Conservation (phyloP, 2,888 invertebrate genomes). For the Meta bourneti region DNA sequence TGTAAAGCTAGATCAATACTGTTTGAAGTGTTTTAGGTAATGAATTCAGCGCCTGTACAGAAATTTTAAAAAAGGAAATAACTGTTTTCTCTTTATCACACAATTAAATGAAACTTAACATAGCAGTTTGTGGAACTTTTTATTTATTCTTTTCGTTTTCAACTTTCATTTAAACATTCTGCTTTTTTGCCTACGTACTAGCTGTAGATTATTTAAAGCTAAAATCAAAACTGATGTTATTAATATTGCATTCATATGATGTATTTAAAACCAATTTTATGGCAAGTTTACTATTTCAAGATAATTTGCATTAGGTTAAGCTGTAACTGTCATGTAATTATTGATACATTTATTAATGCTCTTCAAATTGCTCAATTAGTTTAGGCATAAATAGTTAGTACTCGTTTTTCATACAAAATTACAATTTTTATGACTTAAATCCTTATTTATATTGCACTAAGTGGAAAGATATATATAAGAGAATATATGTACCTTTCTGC, state of each 20-base stretch:
- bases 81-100: slow-evolving; percentile 77
- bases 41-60: slow-evolving; percentile 75
- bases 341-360: background rate
- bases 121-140: background rate
- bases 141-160: background rate
- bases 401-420: slow-evolving; percentile 43
- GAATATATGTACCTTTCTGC: slow-evolving; percentile 40
- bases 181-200: background rate
- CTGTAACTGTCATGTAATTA: background rate
- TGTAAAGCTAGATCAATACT: slow-evolving; percentile 77
- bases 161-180: background rate
- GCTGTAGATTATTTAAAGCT: too few species aligned
- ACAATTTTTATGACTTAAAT: slow-evolving; percentile 41
- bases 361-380: slow-evolving; percentile 72
- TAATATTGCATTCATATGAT: too few species aligned
- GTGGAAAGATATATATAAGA: slow-evolving; percentile 21
- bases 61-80: slow-evolving; percentile 73
- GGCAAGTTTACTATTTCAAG: background rate
- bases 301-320: background rate
- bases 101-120: slow-evolving; percentile 72
- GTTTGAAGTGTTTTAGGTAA: slow-evolving; percentile 77
- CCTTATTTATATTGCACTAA: slow-evolving; percentile 39
- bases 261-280: background rate
- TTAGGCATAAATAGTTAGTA: slow-evolving; percentile 54
- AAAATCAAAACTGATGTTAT: too few species aligned